These are phyloP conservation scores for Drosophila robusta DNA, from an alignment of 2,888 invertebrate species.

Conservation along the genomic window DNA sequence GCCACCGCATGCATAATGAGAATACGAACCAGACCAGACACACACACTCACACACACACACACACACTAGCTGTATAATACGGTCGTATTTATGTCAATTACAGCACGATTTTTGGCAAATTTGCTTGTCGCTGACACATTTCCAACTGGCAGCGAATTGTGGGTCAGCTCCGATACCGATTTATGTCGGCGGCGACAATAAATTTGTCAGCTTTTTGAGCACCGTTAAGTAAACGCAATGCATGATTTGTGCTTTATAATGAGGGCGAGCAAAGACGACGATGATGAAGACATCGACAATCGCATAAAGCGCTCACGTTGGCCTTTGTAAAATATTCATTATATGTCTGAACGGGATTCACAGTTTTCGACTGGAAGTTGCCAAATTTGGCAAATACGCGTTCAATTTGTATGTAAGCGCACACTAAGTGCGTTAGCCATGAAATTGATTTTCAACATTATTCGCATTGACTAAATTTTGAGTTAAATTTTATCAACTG, in stretches of 20 bases:
- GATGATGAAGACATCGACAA: conserved; percentile 45
- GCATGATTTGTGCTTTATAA: conserved; percentile 82
- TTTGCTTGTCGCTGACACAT: conserved; percentile 70
- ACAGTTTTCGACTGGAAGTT: conserved; percentile 16
- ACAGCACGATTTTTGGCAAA: conserved; percentile 81
- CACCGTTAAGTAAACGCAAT: conserved; percentile 80
- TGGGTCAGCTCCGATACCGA: conserved; percentile 68
- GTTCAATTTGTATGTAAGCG: conserved; percentile 18
- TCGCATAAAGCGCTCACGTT: conserved; percentile 27
- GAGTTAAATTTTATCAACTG: conserved; percentile 19
- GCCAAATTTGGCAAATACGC: conserved; percentile 14
- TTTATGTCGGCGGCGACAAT: conserved; percentile 73
- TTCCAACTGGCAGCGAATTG: conserved; percentile 58
- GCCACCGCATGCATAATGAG: conserved; percentile 66
- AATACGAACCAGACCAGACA: conserved; percentile 33
- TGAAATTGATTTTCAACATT: conserved; percentile 8
- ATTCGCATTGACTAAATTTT: conserved; percentile 1
- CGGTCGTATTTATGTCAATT: conserved; percentile 72
- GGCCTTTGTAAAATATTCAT: conserved; percentile 59
- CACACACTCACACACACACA: conserved; percentile 1
- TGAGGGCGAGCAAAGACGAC: conserved; percentile 60
- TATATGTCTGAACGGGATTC: conserved; percentile 25
- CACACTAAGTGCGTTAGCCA: conserved; percentile 12
- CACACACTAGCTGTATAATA: conserved; percentile 45
- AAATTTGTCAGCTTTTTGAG: conserved; percentile 77